Conservation (phyloP, 2,797 vertebrate genomes). For the Micromesistius poutassou region DNA sequence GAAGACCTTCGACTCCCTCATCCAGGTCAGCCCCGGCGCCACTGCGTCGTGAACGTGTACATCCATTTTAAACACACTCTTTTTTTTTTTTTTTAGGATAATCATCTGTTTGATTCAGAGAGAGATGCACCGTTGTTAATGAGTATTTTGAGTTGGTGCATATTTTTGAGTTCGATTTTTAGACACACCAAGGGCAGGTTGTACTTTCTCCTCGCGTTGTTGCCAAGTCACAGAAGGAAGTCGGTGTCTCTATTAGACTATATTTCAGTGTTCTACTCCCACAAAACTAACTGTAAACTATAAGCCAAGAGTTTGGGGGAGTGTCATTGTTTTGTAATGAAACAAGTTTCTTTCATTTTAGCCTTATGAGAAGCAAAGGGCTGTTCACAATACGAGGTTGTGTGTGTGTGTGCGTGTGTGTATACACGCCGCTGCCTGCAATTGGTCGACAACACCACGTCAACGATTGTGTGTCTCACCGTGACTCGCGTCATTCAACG, state of each 20-base stretch:
- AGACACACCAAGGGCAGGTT: not conserved
- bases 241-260: no score
- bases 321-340: not conserved
- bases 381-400: no score
- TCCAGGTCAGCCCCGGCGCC: constrained; percentile 79
- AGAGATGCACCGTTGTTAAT: not conserved
- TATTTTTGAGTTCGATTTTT: not conserved
- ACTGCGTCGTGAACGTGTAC: no score
- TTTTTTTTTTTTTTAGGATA: not conserved
- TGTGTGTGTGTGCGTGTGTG: no score
- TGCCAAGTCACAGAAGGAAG: no score
- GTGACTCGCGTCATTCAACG: no score
- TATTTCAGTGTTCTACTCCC: not conserved
- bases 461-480: no score
- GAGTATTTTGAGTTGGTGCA: not conserved
- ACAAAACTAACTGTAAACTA: not conserved
- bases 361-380: not conserved
- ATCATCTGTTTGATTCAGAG: not conserved
- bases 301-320: not conserved
- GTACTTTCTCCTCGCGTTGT: no score
- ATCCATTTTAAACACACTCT: not conserved
- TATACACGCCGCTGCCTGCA: no score
- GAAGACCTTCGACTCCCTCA: constrained; percentile 96
- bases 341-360: not conserved
- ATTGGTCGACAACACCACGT: no score